Evolutionary conservation across 2,888 invertebrate genomes (phyloP).

Genomic region (Anaspis maculata): DNA sequence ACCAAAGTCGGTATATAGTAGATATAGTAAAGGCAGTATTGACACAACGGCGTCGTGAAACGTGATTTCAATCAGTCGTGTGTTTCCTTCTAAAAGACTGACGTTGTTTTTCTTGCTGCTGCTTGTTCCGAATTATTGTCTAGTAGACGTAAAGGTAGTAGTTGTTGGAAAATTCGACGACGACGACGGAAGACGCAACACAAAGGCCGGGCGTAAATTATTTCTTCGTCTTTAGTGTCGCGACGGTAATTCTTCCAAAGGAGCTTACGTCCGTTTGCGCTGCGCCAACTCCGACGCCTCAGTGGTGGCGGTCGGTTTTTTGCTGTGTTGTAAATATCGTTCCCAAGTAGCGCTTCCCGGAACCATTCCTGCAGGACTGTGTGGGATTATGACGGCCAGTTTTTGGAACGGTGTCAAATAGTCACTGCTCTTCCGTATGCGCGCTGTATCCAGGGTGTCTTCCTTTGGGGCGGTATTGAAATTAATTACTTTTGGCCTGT

Average conservation of each 20-base stretch:
- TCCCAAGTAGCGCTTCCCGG: not conserved
- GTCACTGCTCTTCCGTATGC: no score
- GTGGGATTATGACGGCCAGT: no score
- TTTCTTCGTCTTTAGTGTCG: conserved; percentile 11
- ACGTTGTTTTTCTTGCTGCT: conserved; percentile 8
- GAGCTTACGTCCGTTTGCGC: not conserved
- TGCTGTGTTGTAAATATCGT: conserved; percentile 1
- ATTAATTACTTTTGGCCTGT: no score
- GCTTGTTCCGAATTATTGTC: no score
- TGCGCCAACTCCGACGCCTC: not conserved
- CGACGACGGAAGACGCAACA: not conserved
- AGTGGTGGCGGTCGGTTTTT: conserved; percentile 3
- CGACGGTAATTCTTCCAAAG: conserved; percentile 5
- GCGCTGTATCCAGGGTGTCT: no score
- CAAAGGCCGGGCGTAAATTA: conserved; percentile 7
- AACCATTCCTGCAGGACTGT: not conserved
- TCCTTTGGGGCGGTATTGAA: no score
- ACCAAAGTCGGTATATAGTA: no score
- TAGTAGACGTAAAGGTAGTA: not conserved
- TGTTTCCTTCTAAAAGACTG: conserved; percentile 12
- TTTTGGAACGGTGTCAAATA: no score
- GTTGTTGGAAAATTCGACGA: not conserved
- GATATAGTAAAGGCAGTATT: conserved; percentile 11
- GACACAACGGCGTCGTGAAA: conserved; percentile 13
- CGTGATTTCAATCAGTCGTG: conserved; percentile 15